Conservation (phyloP, 2,113 vertebrate species). For the Oceanodroma tethys region DNA sequence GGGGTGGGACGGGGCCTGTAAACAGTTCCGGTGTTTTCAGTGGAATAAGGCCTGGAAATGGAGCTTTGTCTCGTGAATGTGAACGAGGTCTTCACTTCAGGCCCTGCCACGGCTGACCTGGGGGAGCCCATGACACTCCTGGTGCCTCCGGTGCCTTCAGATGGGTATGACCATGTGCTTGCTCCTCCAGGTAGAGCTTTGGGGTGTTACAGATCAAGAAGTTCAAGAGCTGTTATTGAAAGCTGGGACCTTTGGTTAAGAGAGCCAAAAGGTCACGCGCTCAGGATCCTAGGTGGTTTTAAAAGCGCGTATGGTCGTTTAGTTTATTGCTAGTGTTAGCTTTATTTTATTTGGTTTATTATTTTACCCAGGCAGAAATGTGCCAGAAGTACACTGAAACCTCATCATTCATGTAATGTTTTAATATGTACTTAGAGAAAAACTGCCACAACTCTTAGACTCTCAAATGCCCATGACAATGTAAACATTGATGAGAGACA, state of each 20-base stretch:
- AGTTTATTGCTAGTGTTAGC: background rate
- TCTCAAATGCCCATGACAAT: background rate
- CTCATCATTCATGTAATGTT: background rate
- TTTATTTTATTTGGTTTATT: background rate
- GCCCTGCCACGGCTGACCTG: too few species aligned
- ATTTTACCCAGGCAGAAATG: background rate
- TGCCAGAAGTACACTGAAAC: background rate
- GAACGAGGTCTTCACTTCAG: too few species aligned
- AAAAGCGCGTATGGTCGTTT: background rate
- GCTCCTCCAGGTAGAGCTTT: background rate
- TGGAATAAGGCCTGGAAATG: too few species aligned
- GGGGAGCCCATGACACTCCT: fast-evolving
- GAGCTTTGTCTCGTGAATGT: too few species aligned
- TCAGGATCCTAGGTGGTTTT: background rate
- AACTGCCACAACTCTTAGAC: background rate
- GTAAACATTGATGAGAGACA: background rate
- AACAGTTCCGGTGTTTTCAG: too few species aligned
- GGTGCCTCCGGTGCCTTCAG: background rate
- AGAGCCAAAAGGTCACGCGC: background rate
- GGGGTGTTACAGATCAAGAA: background rate
- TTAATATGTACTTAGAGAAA: background rate
- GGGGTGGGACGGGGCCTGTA: background rate
- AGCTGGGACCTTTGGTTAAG: background rate
- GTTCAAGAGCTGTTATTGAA: background rate
- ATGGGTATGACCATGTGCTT: background rate